These are phyloP conservation scores for Echiichthys vipera DNA, from an alignment of 2,797 vertebrate genomes.

Conservation along the genomic window DNA sequence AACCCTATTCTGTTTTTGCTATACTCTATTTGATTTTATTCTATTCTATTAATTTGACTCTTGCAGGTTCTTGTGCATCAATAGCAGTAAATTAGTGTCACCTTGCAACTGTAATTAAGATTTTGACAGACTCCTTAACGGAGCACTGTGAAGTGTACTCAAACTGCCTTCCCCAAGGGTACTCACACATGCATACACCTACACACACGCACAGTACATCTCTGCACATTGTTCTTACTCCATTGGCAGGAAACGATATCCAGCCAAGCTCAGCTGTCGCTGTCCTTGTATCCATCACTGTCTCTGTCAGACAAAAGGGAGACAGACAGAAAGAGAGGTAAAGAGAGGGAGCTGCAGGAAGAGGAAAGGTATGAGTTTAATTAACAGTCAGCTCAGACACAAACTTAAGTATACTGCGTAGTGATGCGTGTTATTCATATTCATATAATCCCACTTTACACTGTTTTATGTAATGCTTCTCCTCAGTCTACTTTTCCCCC, in stretches of 20 bases:
- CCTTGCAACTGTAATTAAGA: conserved; percentile 79
- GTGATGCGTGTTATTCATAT: conserved; percentile 49
- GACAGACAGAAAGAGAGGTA: conserved; percentile 61
- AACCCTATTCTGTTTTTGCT: neutral
- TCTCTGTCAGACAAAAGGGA: conserved; percentile 85
- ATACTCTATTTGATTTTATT: conserved; percentile 19
- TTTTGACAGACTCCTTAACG: conserved; percentile 77
- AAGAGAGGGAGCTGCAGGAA: conserved; percentile 27
- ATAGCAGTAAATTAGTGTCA: conserved; percentile 75
- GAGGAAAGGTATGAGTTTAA: conserved; percentile 56
- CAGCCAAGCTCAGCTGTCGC: conserved; percentile 89
- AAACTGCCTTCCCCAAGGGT: conserved; percentile 59
- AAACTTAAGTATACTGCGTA: conserved; percentile 23
- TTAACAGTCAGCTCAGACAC: conserved; percentile 53
- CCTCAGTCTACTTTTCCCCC: neutral
- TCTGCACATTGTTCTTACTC: conserved; percentile 82
- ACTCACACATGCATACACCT: conserved; percentile 32
- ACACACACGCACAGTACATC: conserved; percentile 31
- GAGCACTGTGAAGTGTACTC: conserved; percentile 66
- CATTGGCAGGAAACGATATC: conserved; percentile 89
- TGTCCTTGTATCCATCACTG: conserved; percentile 89
- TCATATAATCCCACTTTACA: conserved; percentile 39
- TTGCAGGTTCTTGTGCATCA: too few relatives aligned
- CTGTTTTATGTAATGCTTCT: conserved; percentile 15
- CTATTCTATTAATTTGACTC: too few relatives aligned